Base-by-base conservation (phyloP, 2,888 invertebrate genomes). In the Phalangium opilio region DNA sequence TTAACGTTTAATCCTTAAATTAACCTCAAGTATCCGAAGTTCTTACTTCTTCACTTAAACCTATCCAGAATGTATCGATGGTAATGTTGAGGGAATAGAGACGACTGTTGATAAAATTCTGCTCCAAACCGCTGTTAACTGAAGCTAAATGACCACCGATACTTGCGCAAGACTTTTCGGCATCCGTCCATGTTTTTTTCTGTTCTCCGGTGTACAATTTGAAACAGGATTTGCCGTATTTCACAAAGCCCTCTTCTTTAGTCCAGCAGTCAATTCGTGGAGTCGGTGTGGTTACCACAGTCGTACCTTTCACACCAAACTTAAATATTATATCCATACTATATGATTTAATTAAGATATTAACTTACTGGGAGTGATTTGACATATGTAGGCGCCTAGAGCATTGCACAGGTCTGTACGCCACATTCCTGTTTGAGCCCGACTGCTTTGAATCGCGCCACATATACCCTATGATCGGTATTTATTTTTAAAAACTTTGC, bases 241-340 rank as follows among this genome's bases (percentile, higher is more conserved):
- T 47, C 1, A 51, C 27, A 45, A 47, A 51, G 4, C 49, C 47
- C n/a, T 44, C 14, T 2, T 45, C 46, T 2, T 45, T 32, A 4
- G 47, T 18, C 40, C 49, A 51, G 15, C 41, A 27, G 3, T 43
- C n/a, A 2, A 39, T 35, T 3, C 39, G 40, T 27, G 27, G 27
- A 4, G 27, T 27, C 8, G 27, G 27, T 8, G 27, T 27, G 8
- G 27, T 27, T 4, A 27, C 27, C 27, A 27, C 27, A 8, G 5
- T 27, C 4, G 27, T 27, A 27, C 27, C 27, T 27, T 27, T 27
- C n/a, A 27, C 8, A 27, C 27, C 27, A 27, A 27, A 8, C 5
- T 27, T 27, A 7, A 7, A 27, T 27, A 27, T 7, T 27, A 36
- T 36, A 17, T 15, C 36, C 7, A 7, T 36, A 15, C 4, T 36